Evolutionary conservation across 2,888 invertebrate species (phyloP).

Genomic region (Mesorhabditis belari): DNA sequence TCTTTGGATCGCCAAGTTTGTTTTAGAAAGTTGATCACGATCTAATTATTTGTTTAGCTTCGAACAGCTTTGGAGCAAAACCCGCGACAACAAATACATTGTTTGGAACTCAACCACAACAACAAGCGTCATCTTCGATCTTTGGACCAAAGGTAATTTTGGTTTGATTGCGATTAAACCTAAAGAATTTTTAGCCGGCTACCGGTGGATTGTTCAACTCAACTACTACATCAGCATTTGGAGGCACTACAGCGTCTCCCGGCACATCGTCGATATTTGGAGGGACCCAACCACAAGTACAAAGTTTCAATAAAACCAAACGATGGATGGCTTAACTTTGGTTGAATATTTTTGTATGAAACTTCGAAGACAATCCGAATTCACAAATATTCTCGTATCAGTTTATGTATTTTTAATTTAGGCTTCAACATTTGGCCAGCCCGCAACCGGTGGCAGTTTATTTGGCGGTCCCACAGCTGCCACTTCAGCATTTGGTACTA

Average conservation of each 20-base stretch:
- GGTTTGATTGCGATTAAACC: too few relatives aligned
- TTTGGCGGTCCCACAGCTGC: slow-evolving; percentile 42
- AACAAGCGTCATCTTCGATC: slow-evolving; percentile 3
- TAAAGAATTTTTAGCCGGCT: background rate
- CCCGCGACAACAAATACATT: slow-evolving; percentile 9
- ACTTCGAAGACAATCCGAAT: too few relatives aligned
- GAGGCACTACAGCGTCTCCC: slow-evolving; percentile 1
- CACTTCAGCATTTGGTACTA: slow-evolving; percentile 17
- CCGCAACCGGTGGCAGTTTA: slow-evolving; percentile 39
- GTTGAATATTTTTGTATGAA: background rate
- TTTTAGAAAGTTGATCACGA: background rate
- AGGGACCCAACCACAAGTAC: slow-evolving; percentile 4
- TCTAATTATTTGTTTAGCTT: background rate
- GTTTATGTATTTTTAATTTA: background rate
- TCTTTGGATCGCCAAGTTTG: slow-evolving; percentile 2
- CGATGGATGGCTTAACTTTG: too few relatives aligned
- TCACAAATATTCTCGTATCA: background rate
- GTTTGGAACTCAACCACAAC: slow-evolving; percentile 3
- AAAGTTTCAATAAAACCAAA: background rate
- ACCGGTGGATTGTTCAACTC: background rate
- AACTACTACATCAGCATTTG: background rate
- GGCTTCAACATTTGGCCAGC: slow-evolving; percentile 16
- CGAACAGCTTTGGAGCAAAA: slow-evolving; percentile 29
- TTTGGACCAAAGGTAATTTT: slow-evolving; percentile 7
- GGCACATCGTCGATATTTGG: slow-evolving; percentile 20